Base-by-base conservation (phyloP, 2,888 invertebrate species). In the Parascotia fuliginaria region DNA sequence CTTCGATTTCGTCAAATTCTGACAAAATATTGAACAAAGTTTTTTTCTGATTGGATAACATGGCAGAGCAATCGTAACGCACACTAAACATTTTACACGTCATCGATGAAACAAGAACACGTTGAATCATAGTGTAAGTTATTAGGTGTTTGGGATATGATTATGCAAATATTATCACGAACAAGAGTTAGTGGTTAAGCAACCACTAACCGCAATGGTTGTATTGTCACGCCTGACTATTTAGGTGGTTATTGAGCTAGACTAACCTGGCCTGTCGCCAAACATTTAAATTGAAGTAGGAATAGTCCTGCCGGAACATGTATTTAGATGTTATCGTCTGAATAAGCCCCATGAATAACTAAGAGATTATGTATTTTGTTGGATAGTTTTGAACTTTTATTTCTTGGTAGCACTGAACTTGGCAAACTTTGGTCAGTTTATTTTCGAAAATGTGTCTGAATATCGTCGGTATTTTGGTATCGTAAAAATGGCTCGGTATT, bases 241-340 rank as follows among this genome's bases (percentile, higher is more conserved):
- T 79, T 77, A 75, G 65, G 66, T 55, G 55, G 71, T 67, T 63
- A 73, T 78, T 69, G 70, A 71, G 52, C 57, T 51, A 44, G 28
- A 50, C 49, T 53, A 36, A 52, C 37, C 72, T 80, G 81, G 81
- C 70, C 52, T 58, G 49, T 27, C 51, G 80, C 81, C 81, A 82
- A 77, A 64, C 73, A 76, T 74, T 76, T 70, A 77, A 79, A 81
- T 74, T 75, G 72, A 71, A 76, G 73, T 63, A 65, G 70, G 62
- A 63, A 73, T 63, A 43, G 53, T 43, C 55, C 60, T 65, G 58
- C 61, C 53, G 37, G 37, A 48, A 65, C 65, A 68, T 70, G 58
- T 61, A 73, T 63, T 67, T 52, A 58, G 54, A 65, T 58, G 50
- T 32, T 55, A 60, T 54, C 49, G 39, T 39, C 41, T 41, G 43